Evolutionary conservation across 2,888 invertebrate genomes (phyloP).

Genomic region (Nycteola revayana): DNA sequence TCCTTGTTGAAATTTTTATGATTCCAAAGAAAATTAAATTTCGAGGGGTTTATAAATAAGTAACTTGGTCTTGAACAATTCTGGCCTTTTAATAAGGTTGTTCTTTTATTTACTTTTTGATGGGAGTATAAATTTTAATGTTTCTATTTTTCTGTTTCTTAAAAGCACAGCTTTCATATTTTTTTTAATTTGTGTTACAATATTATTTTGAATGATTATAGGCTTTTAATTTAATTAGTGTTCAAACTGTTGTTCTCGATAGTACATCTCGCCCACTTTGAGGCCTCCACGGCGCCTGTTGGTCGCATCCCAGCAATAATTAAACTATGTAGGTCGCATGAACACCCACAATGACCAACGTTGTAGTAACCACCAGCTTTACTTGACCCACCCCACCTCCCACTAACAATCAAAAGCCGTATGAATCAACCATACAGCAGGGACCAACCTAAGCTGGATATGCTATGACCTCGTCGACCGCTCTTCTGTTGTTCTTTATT

Average conservation of each 20-base stretch:
- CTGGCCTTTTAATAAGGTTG: too few relatives aligned
- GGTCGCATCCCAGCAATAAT: constrained; percentile 75
- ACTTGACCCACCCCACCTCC: constrained; percentile 47
- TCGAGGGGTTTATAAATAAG: too few relatives aligned
- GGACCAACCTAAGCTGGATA: constrained; percentile 45
- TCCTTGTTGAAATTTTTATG: too few relatives aligned
- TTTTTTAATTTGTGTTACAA: neutral
- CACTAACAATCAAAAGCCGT: constrained; percentile 44
- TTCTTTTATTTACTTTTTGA: neutral
- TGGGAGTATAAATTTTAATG: neutral
- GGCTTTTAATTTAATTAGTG: neutral
- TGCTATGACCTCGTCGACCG: constrained; percentile 54
- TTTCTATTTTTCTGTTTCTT: neutral
- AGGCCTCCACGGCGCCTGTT: constrained; percentile 68
- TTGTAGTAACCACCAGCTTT: constrained; percentile 49
- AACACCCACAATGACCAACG: constrained; percentile 68
- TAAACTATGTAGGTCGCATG: constrained; percentile 75
- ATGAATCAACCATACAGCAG: constrained; percentile 34
- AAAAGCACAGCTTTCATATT: neutral
- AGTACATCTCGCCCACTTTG: constrained; percentile 60
- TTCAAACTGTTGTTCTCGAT: constrained; percentile 31
- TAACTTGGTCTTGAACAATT: too few relatives aligned
- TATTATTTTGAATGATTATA: neutral
- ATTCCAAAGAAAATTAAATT: too few relatives aligned
- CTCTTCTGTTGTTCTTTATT: constrained; percentile 68